phyloP scores from a whole-genome alignment of 2,888 invertebrate species.

The Drosophila parthenogenetica region DNA sequence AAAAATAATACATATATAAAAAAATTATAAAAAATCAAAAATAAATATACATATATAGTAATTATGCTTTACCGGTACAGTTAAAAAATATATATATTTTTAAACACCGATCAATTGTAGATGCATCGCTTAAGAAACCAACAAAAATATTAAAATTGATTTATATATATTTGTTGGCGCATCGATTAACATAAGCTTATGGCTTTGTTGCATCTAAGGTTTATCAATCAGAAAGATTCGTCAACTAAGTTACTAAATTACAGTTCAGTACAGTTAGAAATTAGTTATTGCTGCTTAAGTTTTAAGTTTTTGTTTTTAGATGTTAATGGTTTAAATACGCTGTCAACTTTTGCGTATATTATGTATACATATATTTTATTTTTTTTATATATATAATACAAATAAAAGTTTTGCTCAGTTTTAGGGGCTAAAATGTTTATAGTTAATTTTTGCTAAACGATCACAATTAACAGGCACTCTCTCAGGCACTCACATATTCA shows the following conservation, averaged over 20 bases:
- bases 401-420: constrained; percentile 59
- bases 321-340: constrained; percentile 52
- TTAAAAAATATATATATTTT: constrained; percentile 29
- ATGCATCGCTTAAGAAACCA: constrained; percentile 15
- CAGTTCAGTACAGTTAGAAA: constrained; percentile 61
- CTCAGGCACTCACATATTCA: constrained; percentile 39
- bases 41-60: constrained; percentile 58
- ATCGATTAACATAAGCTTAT: constrained; percentile 11
- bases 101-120: constrained; percentile 34
- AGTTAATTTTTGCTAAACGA: constrained; percentile 81
- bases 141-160: constrained; percentile 16
- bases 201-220: constrained; percentile 22
- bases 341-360: constrained; percentile 52
- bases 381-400: constrained; percentile 51
- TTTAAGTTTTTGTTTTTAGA: constrained; percentile 28
- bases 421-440: constrained; percentile 70
- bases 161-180: constrained; percentile 14
- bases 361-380: constrained; percentile 27
- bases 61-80: constrained; percentile 44
- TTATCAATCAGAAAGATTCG: constrained; percentile 23
- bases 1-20: constrained; percentile 61
- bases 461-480: constrained; percentile 67
- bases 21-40: constrained; percentile 59
- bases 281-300: constrained; percentile 58
- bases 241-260: constrained; percentile 55